Evolutionary conservation across 1,140 invertebrate genomes (phyloP).

Genomic region (Wasmannia auropunctata): DNA sequence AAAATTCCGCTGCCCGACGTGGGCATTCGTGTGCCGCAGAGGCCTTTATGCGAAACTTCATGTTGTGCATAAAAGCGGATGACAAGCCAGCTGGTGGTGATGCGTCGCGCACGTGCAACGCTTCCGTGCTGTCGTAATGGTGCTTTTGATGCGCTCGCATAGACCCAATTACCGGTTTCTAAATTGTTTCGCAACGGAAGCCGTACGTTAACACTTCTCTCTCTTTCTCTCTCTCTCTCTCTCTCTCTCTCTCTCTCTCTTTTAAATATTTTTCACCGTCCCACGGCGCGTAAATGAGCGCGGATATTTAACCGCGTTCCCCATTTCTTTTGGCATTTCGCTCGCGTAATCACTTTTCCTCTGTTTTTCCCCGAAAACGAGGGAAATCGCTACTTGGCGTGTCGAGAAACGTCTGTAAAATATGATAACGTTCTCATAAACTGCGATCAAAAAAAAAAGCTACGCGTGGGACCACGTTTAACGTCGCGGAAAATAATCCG

Average conservation of each 20-base stretch:
- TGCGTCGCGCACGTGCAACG: not conserved
- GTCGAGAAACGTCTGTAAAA: not conserved
- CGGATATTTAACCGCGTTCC: not conserved
- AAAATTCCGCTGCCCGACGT: not conserved
- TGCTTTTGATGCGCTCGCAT: slow-evolving; percentile 17
- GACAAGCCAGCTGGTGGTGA: not conserved
- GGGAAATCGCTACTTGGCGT: not conserved
- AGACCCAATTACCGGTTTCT: slow-evolving; percentile 35
- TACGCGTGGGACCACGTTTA: not conserved
- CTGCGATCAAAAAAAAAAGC: not conserved
- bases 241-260: too few species aligned
- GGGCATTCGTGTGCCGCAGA: not conserved
- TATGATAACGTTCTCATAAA: not conserved
- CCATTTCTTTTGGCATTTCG: not conserved
- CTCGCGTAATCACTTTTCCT: not conserved
- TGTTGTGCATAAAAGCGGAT: slow-evolving; percentile 15
- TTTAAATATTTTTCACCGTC: not conserved
- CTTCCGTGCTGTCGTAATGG: not conserved
- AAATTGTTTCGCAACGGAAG: slow-evolving; percentile 5
- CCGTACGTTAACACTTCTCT: slow-evolving; percentile 3
- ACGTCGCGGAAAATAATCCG: not conserved
- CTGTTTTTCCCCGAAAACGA: not conserved
- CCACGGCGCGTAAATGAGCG: not conserved
- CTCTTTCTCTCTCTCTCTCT: not conserved
- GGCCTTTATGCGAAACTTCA: slow-evolving; percentile 20